Evolutionary conservation across 1,140 invertebrate genomes (phyloP).

Genomic region (Telenomus remus): DNA sequence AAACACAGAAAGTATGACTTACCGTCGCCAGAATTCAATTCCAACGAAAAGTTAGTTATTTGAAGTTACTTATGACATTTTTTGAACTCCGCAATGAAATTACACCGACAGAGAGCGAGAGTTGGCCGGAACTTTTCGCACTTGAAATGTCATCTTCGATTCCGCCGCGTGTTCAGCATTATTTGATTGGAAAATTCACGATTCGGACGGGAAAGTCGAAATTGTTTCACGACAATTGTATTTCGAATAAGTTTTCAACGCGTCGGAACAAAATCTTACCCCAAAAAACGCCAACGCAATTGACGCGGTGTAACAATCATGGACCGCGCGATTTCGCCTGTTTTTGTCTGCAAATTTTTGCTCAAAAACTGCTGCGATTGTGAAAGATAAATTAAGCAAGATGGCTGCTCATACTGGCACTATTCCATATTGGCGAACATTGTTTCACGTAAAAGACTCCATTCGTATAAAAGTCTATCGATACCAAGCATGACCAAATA

Average conservation of each 20-base stretch:
- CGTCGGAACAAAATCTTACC: too few relatives aligned
- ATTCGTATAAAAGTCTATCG: constrained; percentile 52
- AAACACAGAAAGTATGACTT: constrained; percentile 39
- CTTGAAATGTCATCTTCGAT: constrained; percentile 31
- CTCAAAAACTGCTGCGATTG: constrained; percentile 34
- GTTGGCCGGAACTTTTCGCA: constrained; percentile 28
- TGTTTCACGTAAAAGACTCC: constrained; percentile 51
- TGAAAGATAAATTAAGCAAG: constrained; percentile 55
- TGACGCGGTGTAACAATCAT: constrained; percentile 13
- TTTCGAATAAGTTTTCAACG: too few relatives aligned
- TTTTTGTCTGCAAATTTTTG: constrained; percentile 29
- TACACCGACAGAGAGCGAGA: constrained; percentile 18
- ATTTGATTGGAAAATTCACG: constrained; percentile 27
- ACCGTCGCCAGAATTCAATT: constrained; percentile 42
- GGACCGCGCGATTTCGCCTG: constrained; percentile 22
- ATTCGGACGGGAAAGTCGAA: too few relatives aligned
- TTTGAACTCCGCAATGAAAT: constrained; percentile 42
- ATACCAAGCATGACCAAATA: constrained; percentile 50
- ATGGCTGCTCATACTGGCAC: constrained; percentile 54
- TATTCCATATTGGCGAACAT: constrained; percentile 56
- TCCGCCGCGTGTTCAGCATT: constrained; percentile 12
- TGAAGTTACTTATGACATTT: constrained; percentile 48
- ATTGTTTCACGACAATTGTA: not conserved
- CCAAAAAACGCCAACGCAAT: too few relatives aligned
- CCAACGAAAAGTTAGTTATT: constrained; percentile 38